Percentiles rank a stretch among this genome's conserved stretches.
Conservation (phyloP, 2,113 vertebrate genomes). For the Procavia capensis region DNA sequence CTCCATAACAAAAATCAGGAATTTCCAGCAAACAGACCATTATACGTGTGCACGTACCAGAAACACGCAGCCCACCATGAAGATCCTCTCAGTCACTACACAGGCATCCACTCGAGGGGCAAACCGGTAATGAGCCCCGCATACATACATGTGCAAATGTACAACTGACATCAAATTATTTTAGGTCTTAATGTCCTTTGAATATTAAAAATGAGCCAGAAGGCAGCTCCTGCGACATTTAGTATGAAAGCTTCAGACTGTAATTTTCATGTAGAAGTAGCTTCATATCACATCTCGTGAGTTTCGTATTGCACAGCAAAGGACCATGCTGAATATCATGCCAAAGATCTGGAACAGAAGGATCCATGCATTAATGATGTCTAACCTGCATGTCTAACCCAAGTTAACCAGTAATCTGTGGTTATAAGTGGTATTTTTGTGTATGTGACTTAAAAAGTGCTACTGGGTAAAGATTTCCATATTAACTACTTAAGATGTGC, state of each 20-base stretch:
- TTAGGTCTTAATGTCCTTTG: constrained; percentile 83
- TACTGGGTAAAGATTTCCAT: not conserved
- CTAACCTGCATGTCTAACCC: not conserved
- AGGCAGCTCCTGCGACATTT: constrained; percentile 82
- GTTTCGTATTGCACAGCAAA: constrained; percentile 97
- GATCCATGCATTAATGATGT: constrained; percentile 72
- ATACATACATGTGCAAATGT: constrained; percentile 83
- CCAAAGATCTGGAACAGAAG: constrained; percentile 94
- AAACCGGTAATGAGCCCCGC: constrained; percentile 51
- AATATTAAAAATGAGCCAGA: constrained; percentile 83
- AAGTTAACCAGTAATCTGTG: not conserved
- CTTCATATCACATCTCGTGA: constrained; percentile 94
- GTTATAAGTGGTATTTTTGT: not conserved
- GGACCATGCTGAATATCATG: constrained; percentile 99
- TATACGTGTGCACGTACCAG: not conserved
- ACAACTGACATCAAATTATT: constrained; percentile 83
- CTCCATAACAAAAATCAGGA: constrained; percentile 49
- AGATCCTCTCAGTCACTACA: constrained; percentile 25
- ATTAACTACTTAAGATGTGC: not conserved
- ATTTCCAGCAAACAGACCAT: constrained; percentile 39
- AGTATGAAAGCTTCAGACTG: constrained; percentile 77
- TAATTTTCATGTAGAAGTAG: constrained; percentile 50
- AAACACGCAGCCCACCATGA: constrained; percentile 40
- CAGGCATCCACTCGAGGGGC: constrained; percentile 71
- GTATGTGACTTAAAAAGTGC: not conserved